Base-by-base conservation (phyloP, 2,797 vertebrate genomes). In the Peromyscus nudipes region DNA sequence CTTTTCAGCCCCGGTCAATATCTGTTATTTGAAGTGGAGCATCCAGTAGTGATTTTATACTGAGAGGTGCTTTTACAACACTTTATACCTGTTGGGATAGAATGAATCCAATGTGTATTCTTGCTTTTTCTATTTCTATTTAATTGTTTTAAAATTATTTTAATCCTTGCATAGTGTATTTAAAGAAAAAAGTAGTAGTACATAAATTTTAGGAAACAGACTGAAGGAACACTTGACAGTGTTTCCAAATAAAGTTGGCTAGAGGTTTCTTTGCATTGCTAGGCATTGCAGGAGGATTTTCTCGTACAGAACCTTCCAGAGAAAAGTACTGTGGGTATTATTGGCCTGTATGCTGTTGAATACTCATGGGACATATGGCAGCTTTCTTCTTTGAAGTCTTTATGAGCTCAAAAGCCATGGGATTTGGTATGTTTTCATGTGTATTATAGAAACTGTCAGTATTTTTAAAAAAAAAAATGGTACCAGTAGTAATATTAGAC, bases 301-400 rank as follows among this genome's bases (percentile, higher is more conserved):
- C 25, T 60, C 25, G 75, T 37, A 91, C 92, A 64, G 4, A 71
- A 92, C 21, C 64, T 69, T 43, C 43, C 17, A 23, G 46, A 87
- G 83, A 90, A 79, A 73, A 60, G 19, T 52, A 31, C 60, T 65
- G 4, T 85, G 19, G 31, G 60, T 91, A 23, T 91, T 94, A 62
- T 21, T 46, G 75, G 19, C 52, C 81, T 88, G 27, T 77, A 73
- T 34, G 21, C 86, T 19, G 3, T 16, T 91, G 77, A 14, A 82
- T 75, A n/a, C 79, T 80, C 23, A 4, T 60, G 77, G 83, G 75
- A 79, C 81, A 84, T 25, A 5, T 14, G 31, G 49, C 23, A 69
- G 25, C 13, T 92, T 12, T 96, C 82, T 89, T 90, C 31, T 95
- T 96, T 87, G 80, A 97, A 97, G 82, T 16, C 29, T 67, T 94